A percentile compares a stretch with the other conserved stretches of the same genome.
Evolutionary conservation across 2,113 vertebrate species (phyloP).

Genomic region (Notarius lentiginosus): DNA sequence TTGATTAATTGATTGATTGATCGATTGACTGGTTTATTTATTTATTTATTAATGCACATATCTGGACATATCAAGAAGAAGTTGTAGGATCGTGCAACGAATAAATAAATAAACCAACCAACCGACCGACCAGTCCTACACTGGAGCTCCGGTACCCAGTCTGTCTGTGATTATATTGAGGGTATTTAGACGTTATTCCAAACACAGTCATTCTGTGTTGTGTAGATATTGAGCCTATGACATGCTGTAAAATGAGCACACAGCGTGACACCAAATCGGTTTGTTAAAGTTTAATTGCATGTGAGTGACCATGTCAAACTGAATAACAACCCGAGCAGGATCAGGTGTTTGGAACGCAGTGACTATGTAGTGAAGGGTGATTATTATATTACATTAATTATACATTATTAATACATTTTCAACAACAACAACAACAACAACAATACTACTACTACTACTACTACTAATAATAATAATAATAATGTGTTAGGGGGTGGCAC

Average conservation of each 20-base stretch:
- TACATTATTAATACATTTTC: not conserved
- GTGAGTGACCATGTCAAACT: constrained; percentile 13
- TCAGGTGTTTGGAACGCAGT: not conserved
- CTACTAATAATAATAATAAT: not conserved
- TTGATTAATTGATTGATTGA: too few relatives aligned
- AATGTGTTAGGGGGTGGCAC: too few relatives aligned
- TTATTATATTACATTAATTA: not conserved
- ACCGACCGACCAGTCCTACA: not conserved
- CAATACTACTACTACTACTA: not conserved
- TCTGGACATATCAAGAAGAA: not conserved
- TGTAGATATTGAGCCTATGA: not conserved
- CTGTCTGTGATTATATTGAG: not conserved
- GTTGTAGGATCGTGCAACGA: not conserved
- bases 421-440: not conserved
- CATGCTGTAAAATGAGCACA: not conserved
- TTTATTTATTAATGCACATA: not conserved
- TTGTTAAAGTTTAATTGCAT: constrained; percentile 4
- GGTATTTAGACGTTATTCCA: not conserved
- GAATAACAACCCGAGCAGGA: not conserved
- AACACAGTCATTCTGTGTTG: not conserved
- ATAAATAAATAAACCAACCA: not conserved
- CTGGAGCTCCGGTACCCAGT: too few relatives aligned
- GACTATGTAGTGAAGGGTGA: not conserved
- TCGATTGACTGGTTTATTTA: too few relatives aligned
- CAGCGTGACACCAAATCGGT: not conserved